A percentile compares a stretch with the other conserved stretches of the same genome.
Evolutionary conservation across 2,888 invertebrate genomes (phyloP).

Genomic region (Drosophila paucipuncta): DNA sequence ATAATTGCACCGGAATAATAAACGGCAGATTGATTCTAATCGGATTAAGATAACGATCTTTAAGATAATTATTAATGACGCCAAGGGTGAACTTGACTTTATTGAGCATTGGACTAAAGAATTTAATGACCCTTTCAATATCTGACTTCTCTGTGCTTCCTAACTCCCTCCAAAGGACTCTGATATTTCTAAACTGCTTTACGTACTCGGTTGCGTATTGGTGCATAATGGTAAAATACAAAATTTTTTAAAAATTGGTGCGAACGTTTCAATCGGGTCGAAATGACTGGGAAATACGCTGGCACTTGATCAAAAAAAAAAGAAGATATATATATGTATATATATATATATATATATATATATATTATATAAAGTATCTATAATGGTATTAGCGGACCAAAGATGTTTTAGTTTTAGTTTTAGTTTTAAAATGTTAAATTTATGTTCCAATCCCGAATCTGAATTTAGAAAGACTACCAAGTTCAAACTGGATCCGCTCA

Average conservation of each 20-base stretch:
- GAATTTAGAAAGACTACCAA: background rate
- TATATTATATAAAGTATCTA: background rate
- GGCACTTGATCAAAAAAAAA: background rate
- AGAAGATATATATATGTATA: no score
- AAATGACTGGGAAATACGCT: background rate
- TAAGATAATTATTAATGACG: background rate
- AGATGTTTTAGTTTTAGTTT: no score
- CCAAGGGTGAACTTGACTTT: background rate
- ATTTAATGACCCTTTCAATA: background rate
- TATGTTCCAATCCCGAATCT: background rate
- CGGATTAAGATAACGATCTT: background rate
- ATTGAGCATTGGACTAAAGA: background rate
- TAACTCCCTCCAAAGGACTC: background rate
- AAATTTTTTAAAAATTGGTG: background rate
- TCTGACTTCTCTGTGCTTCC: background rate
- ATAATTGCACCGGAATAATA: background rate
- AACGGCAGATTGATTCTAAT: background rate
- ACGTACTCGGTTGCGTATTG: background rate
- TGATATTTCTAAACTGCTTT: background rate
- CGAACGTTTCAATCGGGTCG: background rate
- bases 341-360: no score
- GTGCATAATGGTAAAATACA: no score
- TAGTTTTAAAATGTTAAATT: background rate
- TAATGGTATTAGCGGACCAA: no score
- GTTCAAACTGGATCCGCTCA: background rate